These are phyloP conservation scores for Pollenia griseotomentosa DNA, from an alignment of 2,888 invertebrate species.

Conservation along the genomic window DNA sequence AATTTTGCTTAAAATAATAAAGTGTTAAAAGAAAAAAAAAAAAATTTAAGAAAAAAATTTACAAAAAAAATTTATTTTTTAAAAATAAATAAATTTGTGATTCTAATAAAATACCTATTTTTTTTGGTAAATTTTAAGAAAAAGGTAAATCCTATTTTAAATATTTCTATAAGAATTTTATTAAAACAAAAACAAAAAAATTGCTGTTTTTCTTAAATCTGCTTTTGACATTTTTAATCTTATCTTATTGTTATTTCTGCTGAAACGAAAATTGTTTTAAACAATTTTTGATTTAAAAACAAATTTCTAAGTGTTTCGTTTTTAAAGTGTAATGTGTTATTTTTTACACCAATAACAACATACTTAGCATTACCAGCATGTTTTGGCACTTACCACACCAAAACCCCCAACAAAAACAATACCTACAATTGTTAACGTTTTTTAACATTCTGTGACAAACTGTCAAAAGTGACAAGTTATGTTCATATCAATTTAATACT, in stretches of 20 bases:
- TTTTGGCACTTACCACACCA: conserved; percentile 44
- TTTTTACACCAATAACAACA: conserved; percentile 39
- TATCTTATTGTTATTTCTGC: too few relatives aligned
- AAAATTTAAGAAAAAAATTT: background rate
- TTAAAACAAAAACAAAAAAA: too few relatives aligned
- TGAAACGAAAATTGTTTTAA: conserved; percentile 1
- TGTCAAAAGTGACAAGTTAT: conserved; percentile 68
- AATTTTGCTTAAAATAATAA: background rate
- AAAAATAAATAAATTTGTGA: too few relatives aligned
- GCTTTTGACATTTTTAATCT: too few relatives aligned
- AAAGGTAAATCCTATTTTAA: too few relatives aligned
- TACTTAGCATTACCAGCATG: conserved; percentile 7
- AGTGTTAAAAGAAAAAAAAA: background rate
- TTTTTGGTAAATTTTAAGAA: too few relatives aligned
- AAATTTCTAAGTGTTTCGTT: background rate
- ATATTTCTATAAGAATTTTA: background rate
- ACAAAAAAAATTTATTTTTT: background rate
- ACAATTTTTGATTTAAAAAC: background rate
- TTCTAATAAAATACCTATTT: too few relatives aligned
- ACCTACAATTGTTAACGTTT: background rate
- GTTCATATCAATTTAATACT: conserved; percentile 57
- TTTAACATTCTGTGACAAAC: conserved; percentile 52
- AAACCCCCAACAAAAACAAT: background rate
- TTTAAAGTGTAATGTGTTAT: background rate
- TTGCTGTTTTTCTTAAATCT: too few relatives aligned